Percentiles rank a stretch among this genome's conserved stretches.
Conservation (phyloP, 2,113 vertebrate genomes). For the Tyrannus savana region DNA sequence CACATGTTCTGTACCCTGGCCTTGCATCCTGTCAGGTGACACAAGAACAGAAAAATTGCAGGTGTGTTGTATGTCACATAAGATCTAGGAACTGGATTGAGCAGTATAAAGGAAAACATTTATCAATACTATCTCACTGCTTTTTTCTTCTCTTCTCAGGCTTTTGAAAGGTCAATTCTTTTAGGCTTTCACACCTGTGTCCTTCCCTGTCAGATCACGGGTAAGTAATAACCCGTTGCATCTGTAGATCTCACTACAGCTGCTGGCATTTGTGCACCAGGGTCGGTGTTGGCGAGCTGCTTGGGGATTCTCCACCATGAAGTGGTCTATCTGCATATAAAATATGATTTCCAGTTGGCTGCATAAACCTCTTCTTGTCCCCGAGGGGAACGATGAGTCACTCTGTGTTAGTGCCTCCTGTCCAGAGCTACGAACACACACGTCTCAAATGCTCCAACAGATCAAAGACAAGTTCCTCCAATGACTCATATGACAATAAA, state of each 20-base stretch:
- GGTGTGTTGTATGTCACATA: too few relatives aligned
- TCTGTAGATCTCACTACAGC: not conserved
- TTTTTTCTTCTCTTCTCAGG: not conserved
- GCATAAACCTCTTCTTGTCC: not conserved
- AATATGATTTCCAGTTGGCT: not conserved
- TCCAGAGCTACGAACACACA: not conserved
- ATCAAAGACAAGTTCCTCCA: not conserved
- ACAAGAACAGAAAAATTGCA: not conserved
- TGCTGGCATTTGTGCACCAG: not conserved
- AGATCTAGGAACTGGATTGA: not conserved
- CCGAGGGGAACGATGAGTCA: not conserved
- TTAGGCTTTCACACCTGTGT: not conserved
- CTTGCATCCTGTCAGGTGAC: not conserved
- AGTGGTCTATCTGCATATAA: not conserved
- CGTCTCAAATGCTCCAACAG: not conserved
- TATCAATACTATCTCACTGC: not conserved
- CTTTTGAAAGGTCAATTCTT: not conserved
- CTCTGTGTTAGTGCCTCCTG: not conserved
- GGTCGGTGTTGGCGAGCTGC: not conserved
- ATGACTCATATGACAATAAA: not conserved
- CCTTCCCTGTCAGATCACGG: not conserved
- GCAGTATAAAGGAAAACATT: not conserved
- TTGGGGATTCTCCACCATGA: not conserved
- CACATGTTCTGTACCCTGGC: accelerated
- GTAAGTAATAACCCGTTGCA: not conserved